Base-by-base conservation (phyloP, 2,113 vertebrate species). In the Morphnarchus princeps region DNA sequence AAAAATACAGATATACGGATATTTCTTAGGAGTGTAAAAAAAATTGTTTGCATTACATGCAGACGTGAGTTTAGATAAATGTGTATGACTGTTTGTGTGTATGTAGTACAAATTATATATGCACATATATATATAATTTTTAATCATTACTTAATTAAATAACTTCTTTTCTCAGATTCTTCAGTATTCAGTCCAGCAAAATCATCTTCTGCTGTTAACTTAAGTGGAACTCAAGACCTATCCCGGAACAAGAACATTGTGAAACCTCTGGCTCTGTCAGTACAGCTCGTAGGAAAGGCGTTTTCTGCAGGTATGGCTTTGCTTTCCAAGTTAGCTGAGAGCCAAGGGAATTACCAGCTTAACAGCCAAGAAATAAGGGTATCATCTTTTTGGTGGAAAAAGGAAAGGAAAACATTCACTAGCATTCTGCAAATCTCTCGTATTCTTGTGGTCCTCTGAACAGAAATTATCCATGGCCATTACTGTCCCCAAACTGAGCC, bases 231-330 rank as follows among this genome's bases (percentile, higher is more conserved):
- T 94, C 99, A 98, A 96, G 99, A 99, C 86, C 95, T 98, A 28
- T 95, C 98, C 66, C 96, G 98, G 81, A 99, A 98, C 94, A 98
- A 98, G 96, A 98, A 97, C 71, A 67, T 99, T 96, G 98, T 99
- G 96, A 99, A 99, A 97, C 99, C 99, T 82, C 96, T 99, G 96
- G 98, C 98, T 83, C 97, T 99, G 59, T 98, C 99, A 89, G 97
- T 98, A 62, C 98, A 98, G 89, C 98, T 98, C 7, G 98, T 98
- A 93, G 98, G 98, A 97, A 99, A 99, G 98, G 98, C 98, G 16
- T 98, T 98, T 94, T 97, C 98, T 78, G 97, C 99, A 98, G 99
- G 99, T 99, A 97, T 93, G 73, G 61, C 91, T 95, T 94, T 89
- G 65, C 57, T 95, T 95, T 93, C 79, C 88, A 45, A 26, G n/a